Percentiles rank a stretch among this genome's conserved stretches.
Conservation (phyloP, 1,140 invertebrate species). For the Drosophila takahashii region DNA sequence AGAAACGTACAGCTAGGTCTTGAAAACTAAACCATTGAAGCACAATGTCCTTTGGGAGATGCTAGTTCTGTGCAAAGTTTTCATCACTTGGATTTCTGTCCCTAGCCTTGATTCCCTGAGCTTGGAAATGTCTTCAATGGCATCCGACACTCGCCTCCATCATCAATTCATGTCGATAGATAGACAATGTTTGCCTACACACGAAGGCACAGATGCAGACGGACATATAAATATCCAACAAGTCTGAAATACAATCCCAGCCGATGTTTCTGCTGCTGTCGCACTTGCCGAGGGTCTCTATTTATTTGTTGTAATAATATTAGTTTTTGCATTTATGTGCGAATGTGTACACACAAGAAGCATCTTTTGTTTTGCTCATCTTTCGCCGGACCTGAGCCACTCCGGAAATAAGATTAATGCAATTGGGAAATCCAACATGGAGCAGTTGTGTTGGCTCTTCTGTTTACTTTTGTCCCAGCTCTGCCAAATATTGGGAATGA, state of each 20-base stretch:
- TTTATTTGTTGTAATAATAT: conserved; percentile 75
- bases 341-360: conserved; percentile 40
- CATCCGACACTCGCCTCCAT: conserved; percentile 12
- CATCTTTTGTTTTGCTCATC: conserved; percentile 59
- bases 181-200: conserved; percentile 37
- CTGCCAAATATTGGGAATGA: conserved; percentile 35
- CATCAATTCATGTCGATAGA: conserved; percentile 56
- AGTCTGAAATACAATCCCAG: conserved; percentile 37
- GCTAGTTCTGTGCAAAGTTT: conserved; percentile 1
- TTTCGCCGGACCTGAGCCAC: conserved; percentile 26
- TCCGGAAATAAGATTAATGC: conserved; percentile 70
- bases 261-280: conserved; percentile 13
- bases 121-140: background rate
- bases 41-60: conserved; percentile 1
- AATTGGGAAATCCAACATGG: conserved; percentile 66
- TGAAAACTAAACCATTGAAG: background rate
- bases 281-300: conserved; percentile 19
- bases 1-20: background rate
- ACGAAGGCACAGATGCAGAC: conserved; percentile 20
- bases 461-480: conserved; percentile 34
- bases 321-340: conserved; percentile 70
- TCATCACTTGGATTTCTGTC: conserved; percentile 6
- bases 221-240: conserved; percentile 23
- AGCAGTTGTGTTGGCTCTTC: conserved; percentile 25
- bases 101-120: conserved; percentile 8